These are phyloP conservation scores for Holothuria glaberrima DNA, from an alignment of 35 echinoderm and acorn worm genomes.

Conservation along the genomic window DNA sequence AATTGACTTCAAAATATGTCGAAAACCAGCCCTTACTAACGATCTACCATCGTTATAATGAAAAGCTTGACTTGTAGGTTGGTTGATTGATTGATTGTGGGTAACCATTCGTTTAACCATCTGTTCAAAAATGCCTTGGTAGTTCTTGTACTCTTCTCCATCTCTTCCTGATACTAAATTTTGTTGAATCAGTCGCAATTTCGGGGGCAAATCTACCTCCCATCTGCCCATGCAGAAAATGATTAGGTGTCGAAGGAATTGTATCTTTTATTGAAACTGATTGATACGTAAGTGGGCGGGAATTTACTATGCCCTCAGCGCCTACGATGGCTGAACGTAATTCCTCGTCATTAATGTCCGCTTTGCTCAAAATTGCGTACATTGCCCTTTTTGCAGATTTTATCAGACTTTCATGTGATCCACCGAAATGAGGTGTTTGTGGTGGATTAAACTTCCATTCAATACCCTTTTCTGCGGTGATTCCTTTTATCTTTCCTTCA, in stretches of 20 bases:
- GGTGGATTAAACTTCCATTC: too few species aligned
- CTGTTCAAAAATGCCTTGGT: constrained; percentile 10
- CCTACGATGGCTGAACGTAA: neutral
- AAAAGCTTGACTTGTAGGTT: too few species aligned
- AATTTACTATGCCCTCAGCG: constrained; percentile 6
- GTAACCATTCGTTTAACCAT: constrained; percentile 12
- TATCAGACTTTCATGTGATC: neutral
- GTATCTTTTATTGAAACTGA: neutral
- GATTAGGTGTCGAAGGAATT: constrained; percentile 26
- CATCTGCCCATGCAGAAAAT: constrained; percentile 3
- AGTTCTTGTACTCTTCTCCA: constrained; percentile 28
- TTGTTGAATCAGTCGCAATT: neutral
- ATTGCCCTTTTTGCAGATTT: too few species aligned
- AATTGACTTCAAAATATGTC: too few species aligned
- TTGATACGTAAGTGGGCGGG: constrained; percentile 10
- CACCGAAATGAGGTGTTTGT: too few species aligned
- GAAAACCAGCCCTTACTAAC: too few species aligned
- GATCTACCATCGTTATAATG: too few species aligned
- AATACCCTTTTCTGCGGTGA: too few species aligned
- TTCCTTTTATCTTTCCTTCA: neutral
- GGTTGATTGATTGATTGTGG: too few species aligned
- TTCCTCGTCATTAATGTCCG: too few species aligned
- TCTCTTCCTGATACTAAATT: neutral
- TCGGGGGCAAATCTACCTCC: neutral
- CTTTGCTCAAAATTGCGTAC: too few species aligned